Base-by-base conservation (phyloP, 1,140 invertebrate species). In the Acromyrmex echinatior region DNA sequence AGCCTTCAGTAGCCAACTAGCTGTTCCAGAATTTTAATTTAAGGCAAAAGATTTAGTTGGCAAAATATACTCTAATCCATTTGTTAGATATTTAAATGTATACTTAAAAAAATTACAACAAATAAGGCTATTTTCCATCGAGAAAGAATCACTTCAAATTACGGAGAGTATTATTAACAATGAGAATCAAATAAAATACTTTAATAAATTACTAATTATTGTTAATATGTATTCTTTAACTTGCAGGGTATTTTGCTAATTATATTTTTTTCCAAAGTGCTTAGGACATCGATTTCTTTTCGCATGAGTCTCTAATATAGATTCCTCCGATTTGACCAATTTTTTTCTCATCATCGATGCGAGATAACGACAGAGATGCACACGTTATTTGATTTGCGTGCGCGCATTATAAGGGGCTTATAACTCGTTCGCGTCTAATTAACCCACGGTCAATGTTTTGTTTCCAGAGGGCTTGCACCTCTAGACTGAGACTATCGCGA, bases 381-480 rank as follows among this genome's bases (percentile, higher is more conserved):
- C 53, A 45, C 49, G n/a, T 51, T 80, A 25, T 70, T 18, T 18
- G 14, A 80, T 53, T 71, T 63, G 65, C 77, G 66, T 80, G 85
- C 56, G 12, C 16, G 12, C 0, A 5, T 68, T 81, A 81, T 73
- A 80, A 86, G 45, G 51, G 2, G 10, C 31, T 39, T 39, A 66
- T 66, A 66, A 79, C 45, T 35, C 18, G 21, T 86, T 86, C 62
- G 85, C 68, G 85, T 28, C 25, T 86, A 86, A 86, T 86, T 86
- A 86, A 76, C 65, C 51, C 7, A 25, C 66, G 56, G 66, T 56
- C 77, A 62, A 79, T 39, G 21, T 79, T 86, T 78, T 28, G 39
- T 70, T 70, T 53, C 16, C 31, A 31, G 31, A 31, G 28, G 28
- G 6, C 58, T 63, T 21, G 39, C 71, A n/a, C 4, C 51, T 31